Base-by-base conservation (phyloP, 2,888 invertebrate genomes). In the Andricus quercusramuli region DNA sequence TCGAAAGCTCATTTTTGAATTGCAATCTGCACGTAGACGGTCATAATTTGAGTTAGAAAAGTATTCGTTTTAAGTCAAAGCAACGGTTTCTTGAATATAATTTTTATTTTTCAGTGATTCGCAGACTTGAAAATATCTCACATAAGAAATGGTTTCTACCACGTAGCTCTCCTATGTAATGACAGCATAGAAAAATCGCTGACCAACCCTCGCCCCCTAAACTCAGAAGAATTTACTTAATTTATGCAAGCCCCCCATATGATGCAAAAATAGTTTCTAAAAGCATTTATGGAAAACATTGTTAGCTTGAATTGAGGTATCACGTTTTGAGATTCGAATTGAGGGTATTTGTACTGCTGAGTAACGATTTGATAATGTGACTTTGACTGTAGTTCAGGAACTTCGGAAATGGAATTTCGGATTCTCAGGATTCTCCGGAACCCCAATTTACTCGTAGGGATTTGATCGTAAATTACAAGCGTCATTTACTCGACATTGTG, bases 401-500 rank as follows among this genome's bases (percentile, higher is more conserved):
- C 56, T 74, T 74, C 17, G 51, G 29, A 74, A 74, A 32, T 56
- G 56, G 32, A 56, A 74, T 56, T 74, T 56, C n/a, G 56, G n/a
- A 56, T 56, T 56, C 74, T 51, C 70, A 9, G 70, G 70, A 70
- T 20, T 56, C 56, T 56, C 56, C n/a, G 56, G 8, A 68, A 47
- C 25, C 68, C 68, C 47, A 47, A 25, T 70, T 70, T 51, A 51
- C 74, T 32, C 51, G n/a, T 5, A 74, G 74, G 74, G 74, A 74
- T 51, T 37, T 74, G 56, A 32, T 74, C 56, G 56, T 74, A 74
- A 74, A 74, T 74, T 74, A 22, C 56, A 74, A 74, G 74, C 74
- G 51, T 56, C 74, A 74, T 74, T 74, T 74, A 51, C 25, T 51
- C 70, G 70, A 70, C 70, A 70, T 70, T 70, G 70, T 70, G 74